Percentiles rank a stretch among this genome's conserved stretches.
These are phyloP conservation scores for Orientallactaga sibirica DNA, from an alignment of 2,797 vertebrate species.

Conservation along the genomic window DNA sequence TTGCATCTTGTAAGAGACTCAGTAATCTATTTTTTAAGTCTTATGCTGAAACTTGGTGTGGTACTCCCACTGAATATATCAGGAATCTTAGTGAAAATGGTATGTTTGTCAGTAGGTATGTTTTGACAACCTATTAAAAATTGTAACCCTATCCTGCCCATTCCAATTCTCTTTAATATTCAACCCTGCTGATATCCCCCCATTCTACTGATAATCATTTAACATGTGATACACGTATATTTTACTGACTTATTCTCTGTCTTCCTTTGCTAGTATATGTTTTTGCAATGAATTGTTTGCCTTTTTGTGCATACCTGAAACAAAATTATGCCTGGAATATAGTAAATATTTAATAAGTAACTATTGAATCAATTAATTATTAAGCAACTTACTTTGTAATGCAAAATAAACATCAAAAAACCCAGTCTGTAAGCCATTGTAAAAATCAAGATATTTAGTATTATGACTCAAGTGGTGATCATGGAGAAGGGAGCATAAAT, in stretches of 20 bases:
- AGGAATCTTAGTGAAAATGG: not conserved
- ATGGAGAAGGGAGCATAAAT: not conserved
- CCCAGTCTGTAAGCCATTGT: not conserved
- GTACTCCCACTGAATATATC: not conserved
- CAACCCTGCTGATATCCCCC: not conserved
- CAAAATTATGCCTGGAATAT: not conserved
- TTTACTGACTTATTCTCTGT: not conserved
- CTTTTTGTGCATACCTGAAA: not conserved
- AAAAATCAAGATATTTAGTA: not conserved
- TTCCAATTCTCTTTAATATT: not conserved
- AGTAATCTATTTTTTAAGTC: not conserved
- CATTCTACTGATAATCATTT: not conserved
- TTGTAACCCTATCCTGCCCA: too few relatives aligned
- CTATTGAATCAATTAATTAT: not conserved
- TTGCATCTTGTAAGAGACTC: too few relatives aligned
- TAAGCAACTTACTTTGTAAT: not conserved
- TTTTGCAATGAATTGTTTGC: not conserved
- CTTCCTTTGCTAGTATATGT: not conserved
- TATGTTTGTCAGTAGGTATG: not conserved
- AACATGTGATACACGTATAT: not conserved
- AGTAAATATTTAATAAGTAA: not conserved
- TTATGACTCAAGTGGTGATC: not conserved
- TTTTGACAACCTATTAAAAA: not conserved
- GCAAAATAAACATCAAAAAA: constrained; percentile 7
- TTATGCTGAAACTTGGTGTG: not conserved